phyloP scores from a whole-genome alignment of 2,888 invertebrate genomes.

The Tetropium fuscum region DNA sequence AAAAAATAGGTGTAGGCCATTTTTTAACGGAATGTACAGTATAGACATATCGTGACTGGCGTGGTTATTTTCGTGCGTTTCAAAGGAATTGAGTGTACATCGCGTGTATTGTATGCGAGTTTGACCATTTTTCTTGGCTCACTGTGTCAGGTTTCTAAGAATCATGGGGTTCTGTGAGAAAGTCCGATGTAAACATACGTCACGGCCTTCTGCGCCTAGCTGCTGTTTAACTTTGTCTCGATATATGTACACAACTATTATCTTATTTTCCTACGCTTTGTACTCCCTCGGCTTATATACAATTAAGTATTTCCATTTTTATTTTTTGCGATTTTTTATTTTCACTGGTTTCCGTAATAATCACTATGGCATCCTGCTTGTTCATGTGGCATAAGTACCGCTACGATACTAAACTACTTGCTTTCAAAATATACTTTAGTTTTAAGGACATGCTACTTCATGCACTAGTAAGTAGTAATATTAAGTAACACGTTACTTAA shows the following conservation, averaged over 20 bases:
- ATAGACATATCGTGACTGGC: constrained; percentile 61
- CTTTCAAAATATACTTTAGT: too few relatives aligned
- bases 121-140: constrained; percentile 66
- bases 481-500: too few relatives aligned
- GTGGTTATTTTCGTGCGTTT: constrained; percentile 60
- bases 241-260: constrained; percentile 37
- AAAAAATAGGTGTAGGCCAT: too few relatives aligned
- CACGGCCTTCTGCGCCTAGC: constrained; percentile 54
- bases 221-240: constrained; percentile 41
- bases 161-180: constrained; percentile 65
- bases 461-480: too few relatives aligned
- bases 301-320: constrained; percentile 18
- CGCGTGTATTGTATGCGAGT: constrained; percentile 63
- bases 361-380: not conserved
- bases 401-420: too few relatives aligned
- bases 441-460: too few relatives aligned
- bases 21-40: constrained; percentile 47
- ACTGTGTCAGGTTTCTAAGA: constrained; percentile 66
- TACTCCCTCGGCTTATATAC: constrained; percentile 11
- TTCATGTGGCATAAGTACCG: not conserved
- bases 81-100: constrained; percentile 60
- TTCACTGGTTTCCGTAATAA: constrained; percentile 21
- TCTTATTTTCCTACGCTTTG: constrained; percentile 28
- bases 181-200: constrained; percentile 57
- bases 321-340: constrained; percentile 12